A percentile compares a stretch with the other conserved stretches of the same genome.
phyloP scores from a whole-genome alignment of 2,113 vertebrate species.

The Danionella cerebrum region DNA sequence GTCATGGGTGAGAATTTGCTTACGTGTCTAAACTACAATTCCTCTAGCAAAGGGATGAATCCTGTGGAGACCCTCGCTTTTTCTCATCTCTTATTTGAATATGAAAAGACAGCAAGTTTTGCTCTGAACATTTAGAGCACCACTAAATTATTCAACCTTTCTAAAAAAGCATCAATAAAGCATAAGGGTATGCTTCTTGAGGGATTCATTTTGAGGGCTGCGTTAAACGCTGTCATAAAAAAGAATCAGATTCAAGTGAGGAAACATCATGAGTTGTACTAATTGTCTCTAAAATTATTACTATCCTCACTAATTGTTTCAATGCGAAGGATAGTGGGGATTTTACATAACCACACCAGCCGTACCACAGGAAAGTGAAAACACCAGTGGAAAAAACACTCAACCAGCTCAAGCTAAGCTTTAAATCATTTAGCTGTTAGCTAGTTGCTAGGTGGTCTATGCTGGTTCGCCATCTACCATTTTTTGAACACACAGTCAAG shows the following conservation, averaged over 20 bases:
- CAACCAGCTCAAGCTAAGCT: too few relatives aligned
- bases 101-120: conserved; percentile 37
- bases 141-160: conserved; percentile 60
- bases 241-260: neutral
- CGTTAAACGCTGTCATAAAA: conserved; percentile 19
- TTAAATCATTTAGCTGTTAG: too few relatives aligned
- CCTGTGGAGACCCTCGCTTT: neutral
- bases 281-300: too few relatives aligned
- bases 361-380: too few relatives aligned
- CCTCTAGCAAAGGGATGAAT: neutral
- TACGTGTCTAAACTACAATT: neutral
- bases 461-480: too few relatives aligned
- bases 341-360: neutral
- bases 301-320: too few relatives aligned
- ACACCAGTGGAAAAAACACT: too few relatives aligned
- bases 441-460: too few relatives aligned
- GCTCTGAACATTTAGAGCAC: conserved; percentile 25
- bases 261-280: neutral
- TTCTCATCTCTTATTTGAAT: conserved; percentile 24
- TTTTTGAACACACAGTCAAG: too few relatives aligned
- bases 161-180: conserved; percentile 64
- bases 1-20: neutral
- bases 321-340: too few relatives aligned
- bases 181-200: conserved; percentile 33
- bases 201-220: conserved; percentile 7